Base-by-base conservation (phyloP, 1,140 invertebrate genomes). In the Phocides pigmalion region DNA sequence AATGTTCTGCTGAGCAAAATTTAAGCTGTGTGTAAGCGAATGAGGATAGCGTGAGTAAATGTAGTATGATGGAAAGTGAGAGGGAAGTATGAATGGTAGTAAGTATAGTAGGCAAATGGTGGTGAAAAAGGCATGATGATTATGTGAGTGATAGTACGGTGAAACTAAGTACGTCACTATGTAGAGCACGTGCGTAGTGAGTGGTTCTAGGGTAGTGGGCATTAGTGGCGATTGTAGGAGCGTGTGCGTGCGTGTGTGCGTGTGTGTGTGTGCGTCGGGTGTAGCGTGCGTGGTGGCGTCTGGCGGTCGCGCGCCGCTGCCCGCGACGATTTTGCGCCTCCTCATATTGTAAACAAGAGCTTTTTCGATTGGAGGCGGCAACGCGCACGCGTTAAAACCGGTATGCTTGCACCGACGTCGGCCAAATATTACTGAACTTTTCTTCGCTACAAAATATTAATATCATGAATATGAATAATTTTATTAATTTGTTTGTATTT, bases 301-400 rank as follows among this genome's bases (percentile, higher is more conserved):
- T 74, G 76, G 61, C 66, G 49, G 74, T 78, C 79, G 76, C 68
- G 59, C 49, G 49, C 50, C 50, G 56, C 54, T 53, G 53, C 58
- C 12, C 44, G 25, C 59, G 66, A 68, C 72, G 81, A 84, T 75
- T 84, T 82, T 89, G 79, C 78, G 76, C 81, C 72, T 73, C 75
- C 79, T 79, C 61, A 82, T 79, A 79, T 81, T 89, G 84, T 87
- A 89, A 89, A 89, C 86, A 89, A 83, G 80, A 82, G 80, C 81
- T 82, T 84, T 86, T 84, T 87, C 86, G 79, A 87, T 86, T 86
- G 82, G 84, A 69, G 73, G 79, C 75, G 70, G 76, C 71, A 70
- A 37, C 76, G 74, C 86, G 87, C 83, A 87, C 63, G 81, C 86
- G 82, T 72, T 66, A 63, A 47, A 0, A 46, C 62, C 37, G 12